Conservation (phyloP, 1,140 invertebrate genomes). For the Apis cerana region DNA sequence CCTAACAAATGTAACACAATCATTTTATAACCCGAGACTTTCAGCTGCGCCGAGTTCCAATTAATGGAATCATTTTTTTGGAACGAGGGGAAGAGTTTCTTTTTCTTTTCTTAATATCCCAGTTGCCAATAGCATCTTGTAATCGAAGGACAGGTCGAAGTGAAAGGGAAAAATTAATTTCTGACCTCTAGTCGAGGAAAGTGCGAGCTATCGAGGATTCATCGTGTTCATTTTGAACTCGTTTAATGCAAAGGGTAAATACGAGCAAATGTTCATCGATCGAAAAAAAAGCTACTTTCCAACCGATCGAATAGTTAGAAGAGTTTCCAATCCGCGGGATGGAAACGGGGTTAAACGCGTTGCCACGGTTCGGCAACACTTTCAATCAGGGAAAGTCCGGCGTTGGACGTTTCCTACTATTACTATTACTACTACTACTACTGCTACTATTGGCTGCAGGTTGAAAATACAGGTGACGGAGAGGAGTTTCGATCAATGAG, state of each 20-base stretch:
- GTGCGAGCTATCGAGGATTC: too few relatives aligned
- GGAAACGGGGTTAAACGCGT: conserved; percentile 46
- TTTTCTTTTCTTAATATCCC: neutral
- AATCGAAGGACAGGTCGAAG: too few relatives aligned
- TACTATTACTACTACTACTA: too few relatives aligned
- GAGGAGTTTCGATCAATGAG: neutral
- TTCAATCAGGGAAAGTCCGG: conserved; percentile 63
- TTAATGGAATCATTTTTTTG: neutral
- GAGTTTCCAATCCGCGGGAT: neutral
- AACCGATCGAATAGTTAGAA: neutral
- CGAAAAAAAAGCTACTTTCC: neutral
- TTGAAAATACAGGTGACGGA: neutral
- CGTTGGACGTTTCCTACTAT: conserved; percentile 9
- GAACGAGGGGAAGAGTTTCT: neutral
- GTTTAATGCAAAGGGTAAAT: too few relatives aligned
- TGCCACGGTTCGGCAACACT: conserved; percentile 46
- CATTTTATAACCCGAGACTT: too few relatives aligned
- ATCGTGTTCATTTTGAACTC: too few relatives aligned
- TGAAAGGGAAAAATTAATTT: too few relatives aligned
- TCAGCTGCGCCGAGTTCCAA: conserved; percentile 20
- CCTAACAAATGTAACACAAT: neutral
- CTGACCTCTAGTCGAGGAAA: too few relatives aligned
- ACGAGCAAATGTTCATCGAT: too few relatives aligned
- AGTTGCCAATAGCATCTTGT: too few relatives aligned
- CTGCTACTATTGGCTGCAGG: neutral